phyloP scores from a whole-genome alignment of 2,888 invertebrate species.

The Drosophila nr. medialis region DNA sequence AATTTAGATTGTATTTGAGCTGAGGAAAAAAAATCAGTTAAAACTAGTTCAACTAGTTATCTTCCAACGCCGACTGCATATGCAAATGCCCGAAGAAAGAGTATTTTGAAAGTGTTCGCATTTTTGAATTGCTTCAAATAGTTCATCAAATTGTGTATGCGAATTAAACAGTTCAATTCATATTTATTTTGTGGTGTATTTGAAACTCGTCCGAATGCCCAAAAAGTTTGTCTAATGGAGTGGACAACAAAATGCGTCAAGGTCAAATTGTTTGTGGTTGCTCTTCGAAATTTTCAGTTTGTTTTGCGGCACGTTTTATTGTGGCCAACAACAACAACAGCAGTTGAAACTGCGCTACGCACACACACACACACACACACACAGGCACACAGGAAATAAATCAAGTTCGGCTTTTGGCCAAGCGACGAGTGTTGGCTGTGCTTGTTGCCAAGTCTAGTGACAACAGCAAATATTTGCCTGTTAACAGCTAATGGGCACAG shows the following conservation, averaged over 20 bases:
- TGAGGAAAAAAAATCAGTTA: background rate
- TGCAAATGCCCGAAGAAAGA: background rate
- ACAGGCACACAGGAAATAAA: conserved; percentile 68
- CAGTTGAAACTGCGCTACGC: too few species aligned
- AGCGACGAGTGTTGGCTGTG: conserved; percentile 20
- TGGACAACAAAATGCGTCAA: conserved; percentile 54
- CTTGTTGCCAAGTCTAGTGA: conserved; percentile 41
- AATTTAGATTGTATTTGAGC: background rate
- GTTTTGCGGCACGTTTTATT: conserved; percentile 72
- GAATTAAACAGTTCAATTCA: background rate
- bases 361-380: background rate
- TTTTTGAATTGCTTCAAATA: background rate
- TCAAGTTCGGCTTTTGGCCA: conserved; percentile 69
- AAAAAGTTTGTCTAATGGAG: conserved; percentile 38
- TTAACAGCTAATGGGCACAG: conserved; percentile 75
- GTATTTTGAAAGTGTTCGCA: background rate
- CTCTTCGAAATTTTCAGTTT: conserved; percentile 35
- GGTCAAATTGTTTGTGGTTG: conserved; percentile 47
- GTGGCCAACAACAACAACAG: conserved; percentile 39
- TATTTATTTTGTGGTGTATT: conserved; percentile 14
- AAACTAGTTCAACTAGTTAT: background rate
- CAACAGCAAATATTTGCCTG: conserved; percentile 72
- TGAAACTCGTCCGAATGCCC: conserved; percentile 6
- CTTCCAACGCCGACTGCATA: background rate
- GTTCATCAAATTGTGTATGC: background rate